Evolutionary conservation across 1,140 invertebrate species (phyloP).

Genomic region (Achroia grisella): DNA sequence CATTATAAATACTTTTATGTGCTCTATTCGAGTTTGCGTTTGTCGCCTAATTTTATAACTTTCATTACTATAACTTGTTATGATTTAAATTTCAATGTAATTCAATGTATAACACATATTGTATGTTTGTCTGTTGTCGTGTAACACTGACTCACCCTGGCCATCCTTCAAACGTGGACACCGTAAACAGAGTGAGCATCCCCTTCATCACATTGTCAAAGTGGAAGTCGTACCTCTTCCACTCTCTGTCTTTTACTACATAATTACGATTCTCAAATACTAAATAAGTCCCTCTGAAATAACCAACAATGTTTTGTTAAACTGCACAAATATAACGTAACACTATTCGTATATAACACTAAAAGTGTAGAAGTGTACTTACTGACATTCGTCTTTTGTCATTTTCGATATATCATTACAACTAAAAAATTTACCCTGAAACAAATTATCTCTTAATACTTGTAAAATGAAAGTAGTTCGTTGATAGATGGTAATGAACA

Average conservation of each 20-base stretch:
- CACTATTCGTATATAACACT: too few relatives aligned
- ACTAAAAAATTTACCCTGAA: slow-evolving; percentile 90
- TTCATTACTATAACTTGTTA: too few relatives aligned
- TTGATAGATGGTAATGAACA: too few relatives aligned
- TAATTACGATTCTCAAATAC: slow-evolving; percentile 87
- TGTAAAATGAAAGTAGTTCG: neutral
- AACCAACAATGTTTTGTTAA: slow-evolving; percentile 4
- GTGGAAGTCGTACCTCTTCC: slow-evolving; percentile 93
- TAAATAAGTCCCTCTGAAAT: slow-evolving; percentile 85
- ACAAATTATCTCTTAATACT: slow-evolving; percentile 66
- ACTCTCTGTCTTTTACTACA: slow-evolving; percentile 83
- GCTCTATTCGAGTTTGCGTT: too few relatives aligned
- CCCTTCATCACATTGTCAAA: slow-evolving; percentile 99
- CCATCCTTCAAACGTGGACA: slow-evolving; percentile 99
- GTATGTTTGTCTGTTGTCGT: too few relatives aligned
- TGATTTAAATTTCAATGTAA: too few relatives aligned
- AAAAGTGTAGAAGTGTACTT: slow-evolving; percentile 71
- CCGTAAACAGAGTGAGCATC: slow-evolving; percentile 99
- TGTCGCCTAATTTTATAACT: too few relatives aligned
- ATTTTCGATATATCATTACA: slow-evolving; percentile 93
- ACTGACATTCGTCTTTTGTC: slow-evolving; percentile 89
- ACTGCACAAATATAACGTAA: slow-evolving; percentile 4
- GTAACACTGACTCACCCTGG: slow-evolving; percentile 84
- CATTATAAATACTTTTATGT: too few relatives aligned
- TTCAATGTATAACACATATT: too few relatives aligned